These are phyloP conservation scores for Melanotus villosus DNA, from an alignment of 2,888 invertebrate genomes.

Conservation along the genomic window DNA sequence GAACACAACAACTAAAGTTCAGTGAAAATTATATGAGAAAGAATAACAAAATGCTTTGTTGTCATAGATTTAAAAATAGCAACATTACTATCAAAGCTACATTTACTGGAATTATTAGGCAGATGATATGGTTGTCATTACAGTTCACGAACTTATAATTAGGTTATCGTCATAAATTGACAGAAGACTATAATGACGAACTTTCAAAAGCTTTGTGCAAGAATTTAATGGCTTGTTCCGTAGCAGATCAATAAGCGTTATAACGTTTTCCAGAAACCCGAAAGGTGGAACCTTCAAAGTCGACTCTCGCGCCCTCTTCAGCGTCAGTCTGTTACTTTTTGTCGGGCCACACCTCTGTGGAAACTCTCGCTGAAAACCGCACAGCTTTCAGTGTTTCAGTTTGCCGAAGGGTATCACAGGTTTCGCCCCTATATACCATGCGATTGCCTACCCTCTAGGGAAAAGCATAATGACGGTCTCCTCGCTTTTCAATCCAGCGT, in stretches of 20 bases:
- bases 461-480: slow-evolving; percentile 28
- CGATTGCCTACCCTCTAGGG: slow-evolving; percentile 33
- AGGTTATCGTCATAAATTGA: slow-evolving; percentile 33
- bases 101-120: background rate
- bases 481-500: slow-evolving; percentile 33
- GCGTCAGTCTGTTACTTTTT: slow-evolving; percentile 48
- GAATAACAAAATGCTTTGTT: too few species aligned
- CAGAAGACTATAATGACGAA: slow-evolving; percentile 25
- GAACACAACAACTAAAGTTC: too few species aligned
- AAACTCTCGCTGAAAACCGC: slow-evolving; percentile 38
- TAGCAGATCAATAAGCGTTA: slow-evolving; percentile 55
- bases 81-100: too few species aligned
- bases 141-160: slow-evolving; percentile 33
- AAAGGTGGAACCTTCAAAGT: slow-evolving; percentile 50
- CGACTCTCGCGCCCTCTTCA: slow-evolving; percentile 53
- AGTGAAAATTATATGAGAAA: too few species aligned
- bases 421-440: slow-evolving; percentile 15
- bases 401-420: slow-evolving; percentile 34
- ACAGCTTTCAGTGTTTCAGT: slow-evolving; percentile 37
- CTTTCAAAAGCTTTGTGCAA: slow-evolving; percentile 22
- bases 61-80: too few species aligned
- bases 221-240: slow-evolving; percentile 28
- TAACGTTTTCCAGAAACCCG: slow-evolving; percentile 51
- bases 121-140: background rate
- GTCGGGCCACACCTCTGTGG: slow-evolving; percentile 50